Evolutionary conservation across 2,113 vertebrate genomes (phyloP).

Genomic region (Plecotus auritus): DNA sequence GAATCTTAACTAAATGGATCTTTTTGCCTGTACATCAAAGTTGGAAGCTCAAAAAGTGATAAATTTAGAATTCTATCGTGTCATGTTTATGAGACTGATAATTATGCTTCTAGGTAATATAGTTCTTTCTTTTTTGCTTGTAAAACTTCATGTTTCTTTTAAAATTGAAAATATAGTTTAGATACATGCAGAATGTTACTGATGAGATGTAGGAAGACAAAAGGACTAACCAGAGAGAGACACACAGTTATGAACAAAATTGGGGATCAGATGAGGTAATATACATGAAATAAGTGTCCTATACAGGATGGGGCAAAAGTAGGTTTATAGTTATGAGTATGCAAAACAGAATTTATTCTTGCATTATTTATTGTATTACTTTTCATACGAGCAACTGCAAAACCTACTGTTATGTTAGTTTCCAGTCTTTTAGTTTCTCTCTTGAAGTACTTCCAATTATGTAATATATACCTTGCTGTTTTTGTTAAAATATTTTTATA

Average conservation of each 20-base stretch:
- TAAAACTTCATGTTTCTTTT: constrained; percentile 48
- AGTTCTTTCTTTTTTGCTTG: constrained; percentile 19
- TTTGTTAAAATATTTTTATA: neutral
- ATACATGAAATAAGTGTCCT: neutral
- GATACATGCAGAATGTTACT: neutral
- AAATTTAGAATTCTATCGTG: neutral
- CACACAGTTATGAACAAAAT: neutral
- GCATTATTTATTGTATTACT: neutral
- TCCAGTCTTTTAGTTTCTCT: neutral
- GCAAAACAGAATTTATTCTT: neutral
- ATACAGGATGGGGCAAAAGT: neutral
- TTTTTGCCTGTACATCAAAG: neutral
- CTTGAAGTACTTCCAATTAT: neutral
- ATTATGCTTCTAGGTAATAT: neutral
- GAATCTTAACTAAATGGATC: constrained; percentile 34
- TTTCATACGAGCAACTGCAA: neutral
- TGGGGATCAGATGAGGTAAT: neutral
- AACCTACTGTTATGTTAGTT: neutral
- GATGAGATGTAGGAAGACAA: neutral
- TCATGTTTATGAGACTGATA: constrained; percentile 21
- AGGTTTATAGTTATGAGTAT: neutral
- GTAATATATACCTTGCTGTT: neutral
- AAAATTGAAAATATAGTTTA: neutral
- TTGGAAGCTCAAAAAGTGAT: constrained; percentile 24
- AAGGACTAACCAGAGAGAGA: neutral